Conservation (phyloP, 2,113 vertebrate genomes). For the Meriones unguiculatus region DNA sequence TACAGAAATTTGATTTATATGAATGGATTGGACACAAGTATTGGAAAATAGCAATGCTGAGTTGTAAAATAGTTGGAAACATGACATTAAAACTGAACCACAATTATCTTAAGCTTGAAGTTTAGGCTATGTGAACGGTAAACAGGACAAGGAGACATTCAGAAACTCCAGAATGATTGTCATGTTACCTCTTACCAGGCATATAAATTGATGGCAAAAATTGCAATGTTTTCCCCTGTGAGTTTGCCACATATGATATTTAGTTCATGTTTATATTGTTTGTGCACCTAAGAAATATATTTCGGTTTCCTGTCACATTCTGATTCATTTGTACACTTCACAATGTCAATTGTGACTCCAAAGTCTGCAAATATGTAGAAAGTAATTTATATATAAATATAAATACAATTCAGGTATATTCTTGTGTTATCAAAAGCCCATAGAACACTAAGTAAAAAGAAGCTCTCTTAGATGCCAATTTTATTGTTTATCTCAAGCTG, state of each 20-base stretch:
- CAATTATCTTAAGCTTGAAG: background rate
- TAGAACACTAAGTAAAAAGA: slow-evolving; percentile 32
- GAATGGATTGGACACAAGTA: slow-evolving; percentile 10
- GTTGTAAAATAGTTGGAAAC: slow-evolving; percentile 31
- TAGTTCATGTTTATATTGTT: slow-evolving; percentile 23
- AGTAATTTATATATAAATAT: slow-evolving; percentile 31
- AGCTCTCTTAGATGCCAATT: slow-evolving; percentile 14
- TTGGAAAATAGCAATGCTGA: slow-evolving; percentile 19
- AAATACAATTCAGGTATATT: background rate
- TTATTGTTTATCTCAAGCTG: background rate
- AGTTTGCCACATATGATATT: background rate
- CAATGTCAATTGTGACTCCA: background rate
- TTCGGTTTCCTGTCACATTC: slow-evolving; percentile 6
- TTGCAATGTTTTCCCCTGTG: background rate
- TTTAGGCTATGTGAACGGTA: background rate
- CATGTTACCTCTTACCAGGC: background rate
- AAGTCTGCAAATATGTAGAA: background rate
- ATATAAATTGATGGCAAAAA: background rate
- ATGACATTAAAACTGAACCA: background rate
- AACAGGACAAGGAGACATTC: background rate
- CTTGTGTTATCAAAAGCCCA: slow-evolving; percentile 13
- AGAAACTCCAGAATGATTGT: background rate
- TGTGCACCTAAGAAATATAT: slow-evolving; percentile 21
- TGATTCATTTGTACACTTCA: slow-evolving; percentile 14
- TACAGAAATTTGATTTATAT: slow-evolving; percentile 19